Conservation (phyloP, 2,797 vertebrate species). For the Propithecus perrieri region DNA sequence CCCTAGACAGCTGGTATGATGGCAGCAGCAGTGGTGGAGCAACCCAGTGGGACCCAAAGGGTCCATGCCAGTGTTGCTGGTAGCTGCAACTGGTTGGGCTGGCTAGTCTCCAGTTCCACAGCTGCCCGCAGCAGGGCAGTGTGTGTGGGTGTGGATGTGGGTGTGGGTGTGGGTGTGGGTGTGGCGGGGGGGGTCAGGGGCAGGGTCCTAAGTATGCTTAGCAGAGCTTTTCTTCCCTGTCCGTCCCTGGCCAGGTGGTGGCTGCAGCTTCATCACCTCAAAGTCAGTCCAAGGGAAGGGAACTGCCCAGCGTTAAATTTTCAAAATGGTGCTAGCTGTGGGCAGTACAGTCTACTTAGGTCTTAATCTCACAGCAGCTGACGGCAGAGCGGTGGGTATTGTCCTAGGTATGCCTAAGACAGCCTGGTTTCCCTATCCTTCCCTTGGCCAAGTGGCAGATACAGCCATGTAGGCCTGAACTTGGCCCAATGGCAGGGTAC, state of each 20-base stretch:
- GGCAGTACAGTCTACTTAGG: not conserved
- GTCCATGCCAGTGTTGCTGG: not conserved
- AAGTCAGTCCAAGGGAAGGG: not conserved
- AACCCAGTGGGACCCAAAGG: not conserved
- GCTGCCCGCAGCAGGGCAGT: not conserved
- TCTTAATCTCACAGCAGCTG: not conserved
- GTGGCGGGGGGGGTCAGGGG: accelerated
- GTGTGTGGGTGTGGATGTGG: too few species aligned
- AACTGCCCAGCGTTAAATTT: not conserved
- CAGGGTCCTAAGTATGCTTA: not conserved
- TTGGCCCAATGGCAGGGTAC: not conserved
- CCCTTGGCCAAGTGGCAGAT: not conserved
- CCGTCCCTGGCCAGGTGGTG: too few species aligned
- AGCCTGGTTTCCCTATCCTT: not conserved
- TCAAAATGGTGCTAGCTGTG: not conserved
- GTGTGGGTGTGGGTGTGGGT: too few species aligned
- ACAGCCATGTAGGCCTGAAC: not conserved
- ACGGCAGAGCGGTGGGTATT: not conserved
- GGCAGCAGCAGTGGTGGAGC: not conserved
- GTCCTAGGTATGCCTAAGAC: not conserved
- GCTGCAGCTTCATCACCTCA: not conserved
- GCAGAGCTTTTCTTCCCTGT: not conserved
- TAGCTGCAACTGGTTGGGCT: not conserved
- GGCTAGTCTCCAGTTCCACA: not conserved
- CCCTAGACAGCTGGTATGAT: not conserved